phyloP scores from a whole-genome alignment of 1,140 invertebrate species.

The Drosophila kepulauana region DNA sequence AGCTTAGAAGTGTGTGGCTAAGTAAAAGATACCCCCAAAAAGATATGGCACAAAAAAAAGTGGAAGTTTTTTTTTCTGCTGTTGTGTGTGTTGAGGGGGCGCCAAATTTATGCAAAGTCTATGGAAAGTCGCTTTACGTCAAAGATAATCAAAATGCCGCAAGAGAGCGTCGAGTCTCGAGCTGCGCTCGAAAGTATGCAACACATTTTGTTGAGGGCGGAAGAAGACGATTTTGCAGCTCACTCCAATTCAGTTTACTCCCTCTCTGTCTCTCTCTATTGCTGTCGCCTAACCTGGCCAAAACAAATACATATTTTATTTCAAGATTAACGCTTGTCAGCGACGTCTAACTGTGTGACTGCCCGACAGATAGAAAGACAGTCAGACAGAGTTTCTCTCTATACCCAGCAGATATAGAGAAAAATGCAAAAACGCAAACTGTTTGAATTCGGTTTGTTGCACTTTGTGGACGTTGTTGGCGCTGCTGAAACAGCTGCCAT shows the following conservation, averaged over 20 bases:
- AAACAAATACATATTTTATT: slow-evolving; percentile 78
- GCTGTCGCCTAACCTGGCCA: slow-evolving; percentile 1
- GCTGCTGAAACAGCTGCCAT: slow-evolving; percentile 67
- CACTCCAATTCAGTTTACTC: too few species aligned
- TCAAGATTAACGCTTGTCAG: slow-evolving; percentile 80
- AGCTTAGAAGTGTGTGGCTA: slow-evolving; percentile 70
- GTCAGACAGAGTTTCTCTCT: background rate
- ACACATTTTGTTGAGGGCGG: slow-evolving; percentile 69
- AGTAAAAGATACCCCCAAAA: slow-evolving; percentile 70
- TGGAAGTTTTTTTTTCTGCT: slow-evolving; percentile 30
- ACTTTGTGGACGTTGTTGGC: slow-evolving; percentile 53
- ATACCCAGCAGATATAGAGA: slow-evolving; percentile 18
- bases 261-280: too few species aligned
- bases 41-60: slow-evolving; percentile 27
- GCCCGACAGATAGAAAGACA: slow-evolving; percentile 10
- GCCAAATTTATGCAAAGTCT: slow-evolving; percentile 80
- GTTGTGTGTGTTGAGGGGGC: slow-evolving; percentile 6
- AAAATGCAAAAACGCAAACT: slow-evolving; percentile 63
- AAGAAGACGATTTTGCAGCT: background rate
- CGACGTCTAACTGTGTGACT: slow-evolving; percentile 23
- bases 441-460: slow-evolving; percentile 79
- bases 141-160: slow-evolving; percentile 73
- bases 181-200: slow-evolving; percentile 68
- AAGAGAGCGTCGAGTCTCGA: slow-evolving; percentile 27
- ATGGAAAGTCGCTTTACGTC: slow-evolving; percentile 73